Evolutionary conservation across 2,113 vertebrate species (phyloP).

Genomic region (Lanius collurio): DNA sequence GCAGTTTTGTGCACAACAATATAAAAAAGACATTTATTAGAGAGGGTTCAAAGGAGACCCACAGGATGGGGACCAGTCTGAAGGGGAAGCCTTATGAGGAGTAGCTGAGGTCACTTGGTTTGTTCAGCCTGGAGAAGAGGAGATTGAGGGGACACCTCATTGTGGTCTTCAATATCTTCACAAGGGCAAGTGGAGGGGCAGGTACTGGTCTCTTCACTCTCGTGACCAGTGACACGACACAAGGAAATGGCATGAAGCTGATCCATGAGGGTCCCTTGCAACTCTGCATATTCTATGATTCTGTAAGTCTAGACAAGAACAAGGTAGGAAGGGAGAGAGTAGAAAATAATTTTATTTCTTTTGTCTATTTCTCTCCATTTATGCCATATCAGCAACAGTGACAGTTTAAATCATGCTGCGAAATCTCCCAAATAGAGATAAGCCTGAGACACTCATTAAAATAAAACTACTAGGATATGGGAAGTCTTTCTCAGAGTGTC

Average conservation of each 20-base stretch:
- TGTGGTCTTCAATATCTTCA: neutral
- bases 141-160: neutral
- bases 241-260: neutral
- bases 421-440: neutral
- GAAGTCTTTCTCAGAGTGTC: neutral
- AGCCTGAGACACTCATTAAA: neutral
- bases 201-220: neutral
- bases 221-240: accelerated
- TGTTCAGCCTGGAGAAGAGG: neutral
- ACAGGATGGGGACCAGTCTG: neutral
- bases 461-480: neutral
- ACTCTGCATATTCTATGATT: neutral
- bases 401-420: neutral
- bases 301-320: neutral
- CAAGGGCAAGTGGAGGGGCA: neutral
- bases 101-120: neutral
- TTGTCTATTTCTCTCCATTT: neutral
- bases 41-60: neutral
- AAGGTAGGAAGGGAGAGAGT: neutral
- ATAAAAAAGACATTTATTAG: neutral
- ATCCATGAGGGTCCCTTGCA: neutral
- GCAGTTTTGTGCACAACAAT: neutral
- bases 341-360: neutral
- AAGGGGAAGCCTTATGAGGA: neutral
- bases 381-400: neutral